Evolutionary conservation across 2,113 vertebrate species (phyloP), one percentile per base, ranked within the genome.

Genomic region (Willisornis vidua): DNA sequence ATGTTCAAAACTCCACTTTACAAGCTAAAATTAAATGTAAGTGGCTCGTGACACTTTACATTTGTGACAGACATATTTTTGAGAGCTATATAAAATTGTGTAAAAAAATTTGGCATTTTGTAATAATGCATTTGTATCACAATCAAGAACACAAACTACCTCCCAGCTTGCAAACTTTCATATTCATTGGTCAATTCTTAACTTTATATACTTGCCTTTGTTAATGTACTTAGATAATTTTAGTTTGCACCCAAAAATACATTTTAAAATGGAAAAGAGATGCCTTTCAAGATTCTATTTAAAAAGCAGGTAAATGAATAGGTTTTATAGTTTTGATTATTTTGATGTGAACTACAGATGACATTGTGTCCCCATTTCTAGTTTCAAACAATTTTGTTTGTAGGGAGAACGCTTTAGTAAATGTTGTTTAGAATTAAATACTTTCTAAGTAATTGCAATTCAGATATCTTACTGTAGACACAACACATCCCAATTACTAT

Each of bases 21-120:
- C 14, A 66, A 87, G 62, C 8, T 76, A 80, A 91, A 94, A 90
- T 74, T 68, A 89, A 79, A 57, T 28, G 25, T 33, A 81, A 89
- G 72, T 70, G 31, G 54, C 13, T 74, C 76, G 12, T 62, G 61
- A 87, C 49, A 93, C 54, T 85, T 85, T 72, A 35, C 45, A 22
- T 66, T 91, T 80, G 16, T 85, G 67, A 65, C 46, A 87, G 43
- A 54, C 2, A 4, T 58, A 49, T 77, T 75, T 96, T 6, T n/a
- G 51, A 66, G n/a, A 82, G 37, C 20, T 83, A n/a, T 49, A 83
- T 37, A 75, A 94, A 91, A 70, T 46, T 43, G 13, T 43, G 41
- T 43, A 43, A 43, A 43, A 43, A 43, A 43, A 1, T 19, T 12
- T 90, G 13, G 6, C 9, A 66, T 57, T 71, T 61, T 57, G 7